Percentiles rank a stretch among this genome's conserved stretches.
Conservation (phyloP, 2,113 vertebrate genomes). For the Pongo abelii region DNA sequence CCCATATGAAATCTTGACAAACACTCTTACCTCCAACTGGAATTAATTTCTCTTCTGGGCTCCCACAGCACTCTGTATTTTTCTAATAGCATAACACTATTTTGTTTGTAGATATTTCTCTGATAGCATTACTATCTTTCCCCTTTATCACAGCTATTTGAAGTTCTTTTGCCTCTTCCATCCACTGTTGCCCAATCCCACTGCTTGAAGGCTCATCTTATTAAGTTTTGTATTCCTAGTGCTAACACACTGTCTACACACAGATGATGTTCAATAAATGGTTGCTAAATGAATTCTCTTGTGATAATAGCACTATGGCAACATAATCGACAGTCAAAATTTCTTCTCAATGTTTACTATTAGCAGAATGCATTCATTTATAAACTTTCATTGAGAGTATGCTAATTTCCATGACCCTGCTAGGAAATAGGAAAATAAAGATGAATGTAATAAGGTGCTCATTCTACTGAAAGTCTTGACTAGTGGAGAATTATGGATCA, state of each 20-base stretch:
- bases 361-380: conserved; percentile 1
- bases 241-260: background rate
- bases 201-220: background rate
- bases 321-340: background rate
- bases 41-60: conserved; percentile 6
- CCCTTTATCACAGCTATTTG: background rate
- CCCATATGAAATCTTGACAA: background rate
- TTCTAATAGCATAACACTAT: background rate
- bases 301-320: background rate
- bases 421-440: background rate
- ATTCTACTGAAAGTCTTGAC: background rate
- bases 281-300: background rate
- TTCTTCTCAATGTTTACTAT: background rate
- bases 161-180: background rate
- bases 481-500: background rate
- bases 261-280: background rate
- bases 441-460: background rate
- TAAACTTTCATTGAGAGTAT: background rate
- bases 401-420: background rate
- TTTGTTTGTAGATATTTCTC: background rate
- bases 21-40: background rate
- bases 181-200: background rate
- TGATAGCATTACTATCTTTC: background rate
- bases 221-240: background rate
- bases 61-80: background rate